phyloP scores from a whole-genome alignment of 2,888 invertebrate species.

The Mechanitis messenoides region DNA sequence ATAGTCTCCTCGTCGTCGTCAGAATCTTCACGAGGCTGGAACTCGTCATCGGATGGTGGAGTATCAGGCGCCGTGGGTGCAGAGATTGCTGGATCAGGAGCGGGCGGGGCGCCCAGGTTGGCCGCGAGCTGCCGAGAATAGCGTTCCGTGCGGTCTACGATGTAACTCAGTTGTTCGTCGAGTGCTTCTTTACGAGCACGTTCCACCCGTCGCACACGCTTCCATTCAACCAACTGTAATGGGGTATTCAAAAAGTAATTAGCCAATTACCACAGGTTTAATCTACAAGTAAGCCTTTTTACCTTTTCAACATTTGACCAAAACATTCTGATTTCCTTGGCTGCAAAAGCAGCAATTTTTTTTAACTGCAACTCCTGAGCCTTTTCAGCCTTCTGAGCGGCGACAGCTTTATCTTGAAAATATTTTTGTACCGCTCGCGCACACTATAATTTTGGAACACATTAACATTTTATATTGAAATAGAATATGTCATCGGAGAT shows the following conservation, averaged over 20 bases:
- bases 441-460: slow-evolving; percentile 70
- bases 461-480: too few relatives aligned
- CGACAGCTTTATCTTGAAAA: slow-evolving; percentile 92
- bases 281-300: slow-evolving; percentile 7
- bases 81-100: slow-evolving; percentile 23
- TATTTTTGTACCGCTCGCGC: slow-evolving; percentile 93
- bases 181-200: slow-evolving; percentile 95
- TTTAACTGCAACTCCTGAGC: slow-evolving; percentile 91
- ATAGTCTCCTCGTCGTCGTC: slow-evolving; percentile 96
- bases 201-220: slow-evolving; percentile 93
- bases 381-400: slow-evolving; percentile 92
- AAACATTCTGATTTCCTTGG: slow-evolving; percentile 95
- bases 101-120: slow-evolving; percentile 77
- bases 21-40: slow-evolving; percentile 84
- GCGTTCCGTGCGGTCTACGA: slow-evolving; percentile 98
- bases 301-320: slow-evolving; percentile 98
- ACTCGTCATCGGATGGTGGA: slow-evolving; percentile 81
- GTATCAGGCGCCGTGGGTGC: slow-evolving; percentile 35
- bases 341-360: slow-evolving; percentile 91
- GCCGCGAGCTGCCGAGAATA: slow-evolving; percentile 94
- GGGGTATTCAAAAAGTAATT: not conserved
- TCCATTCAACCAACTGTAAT: slow-evolving; percentile 90
- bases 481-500: too few relatives aligned
- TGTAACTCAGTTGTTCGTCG: slow-evolving; percentile 97
- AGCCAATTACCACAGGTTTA: not conserved